Conservation (phyloP, 2,113 vertebrate genomes). For the Reinhardtius hippoglossoides region DNA sequence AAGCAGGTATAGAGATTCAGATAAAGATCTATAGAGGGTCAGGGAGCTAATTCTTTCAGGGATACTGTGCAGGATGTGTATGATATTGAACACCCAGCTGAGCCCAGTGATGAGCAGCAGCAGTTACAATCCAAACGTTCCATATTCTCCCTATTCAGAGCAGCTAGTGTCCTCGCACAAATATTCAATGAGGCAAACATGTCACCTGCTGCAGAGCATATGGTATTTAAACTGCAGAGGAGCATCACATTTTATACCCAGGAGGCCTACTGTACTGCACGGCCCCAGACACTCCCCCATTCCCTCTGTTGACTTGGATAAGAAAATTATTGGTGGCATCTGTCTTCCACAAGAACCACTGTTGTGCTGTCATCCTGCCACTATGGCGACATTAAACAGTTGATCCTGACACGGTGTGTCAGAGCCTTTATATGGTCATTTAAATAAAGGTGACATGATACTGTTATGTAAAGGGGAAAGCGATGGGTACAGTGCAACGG, state of each 20-base stretch:
- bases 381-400: constrained; percentile 30
- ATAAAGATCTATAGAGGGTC: constrained; percentile 20
- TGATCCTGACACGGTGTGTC: constrained; percentile 32
- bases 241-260: constrained; percentile 28
- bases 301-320: constrained; percentile 41
- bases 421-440: constrained; percentile 44
- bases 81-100: constrained; percentile 39
- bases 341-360: constrained; percentile 48
- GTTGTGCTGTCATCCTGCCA: constrained; percentile 33
- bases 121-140: constrained; percentile 29
- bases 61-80: constrained; percentile 24
- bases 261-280: constrained; percentile 12
- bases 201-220: constrained; percentile 37
- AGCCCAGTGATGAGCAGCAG: constrained; percentile 34
- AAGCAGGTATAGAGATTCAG: constrained; percentile 18
- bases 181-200: constrained; percentile 40
- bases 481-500: neutral
- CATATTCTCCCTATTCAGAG: constrained; percentile 25
- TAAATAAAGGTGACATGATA: constrained; percentile 49
- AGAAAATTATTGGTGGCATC: constrained; percentile 60
- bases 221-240: constrained; percentile 41
- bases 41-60: constrained; percentile 47
- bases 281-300: constrained; percentile 33
- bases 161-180: constrained; percentile 21
- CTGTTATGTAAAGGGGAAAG: constrained; percentile 27